phyloP scores from a whole-genome alignment of 2,888 invertebrate species.

The Baronia brevicornis region DNA sequence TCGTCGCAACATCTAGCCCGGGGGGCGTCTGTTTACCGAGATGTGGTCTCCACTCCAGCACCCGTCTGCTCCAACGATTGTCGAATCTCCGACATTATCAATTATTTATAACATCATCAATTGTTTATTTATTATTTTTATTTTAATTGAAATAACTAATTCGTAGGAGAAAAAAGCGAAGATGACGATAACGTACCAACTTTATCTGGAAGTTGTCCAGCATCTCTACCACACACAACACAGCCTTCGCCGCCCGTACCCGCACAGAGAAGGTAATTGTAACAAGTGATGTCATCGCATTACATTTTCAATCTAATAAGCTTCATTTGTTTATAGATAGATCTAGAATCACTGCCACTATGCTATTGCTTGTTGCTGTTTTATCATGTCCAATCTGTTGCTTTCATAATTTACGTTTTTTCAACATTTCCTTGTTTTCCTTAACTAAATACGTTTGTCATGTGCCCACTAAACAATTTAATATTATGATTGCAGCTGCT shows the following conservation, averaged over 20 bases:
- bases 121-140: not conserved
- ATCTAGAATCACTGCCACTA: conserved; percentile 14
- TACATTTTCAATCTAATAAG: conserved; percentile 4
- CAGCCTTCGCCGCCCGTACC: conserved; percentile 63
- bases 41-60: too few relatives aligned
- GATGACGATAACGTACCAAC: conserved; percentile 45
- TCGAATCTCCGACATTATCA: too few relatives aligned
- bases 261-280: conserved; percentile 64
- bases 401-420: conserved; percentile 14
- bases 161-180: conserved; percentile 50
- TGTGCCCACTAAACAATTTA: conserved; percentile 49
- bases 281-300: too few relatives aligned
- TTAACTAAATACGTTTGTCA: conserved; percentile 18
- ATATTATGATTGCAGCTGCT: conserved; percentile 70
- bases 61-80: too few relatives aligned
- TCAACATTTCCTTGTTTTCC: conserved; percentile 7
- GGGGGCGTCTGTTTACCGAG: too few relatives aligned
- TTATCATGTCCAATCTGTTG: conserved; percentile 14
- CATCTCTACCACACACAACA: conserved; percentile 52
- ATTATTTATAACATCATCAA: not conserved
- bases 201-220: conserved; percentile 63
- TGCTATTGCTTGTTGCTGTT: conserved; percentile 12
- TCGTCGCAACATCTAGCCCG: too few relatives aligned
- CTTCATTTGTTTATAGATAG: conserved; percentile 6
- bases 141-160: conserved; percentile 1